These are phyloP conservation scores for Pseudomyrmex flavicornis DNA, from an alignment of 1,140 invertebrate genomes.

Conservation along the genomic window DNA sequence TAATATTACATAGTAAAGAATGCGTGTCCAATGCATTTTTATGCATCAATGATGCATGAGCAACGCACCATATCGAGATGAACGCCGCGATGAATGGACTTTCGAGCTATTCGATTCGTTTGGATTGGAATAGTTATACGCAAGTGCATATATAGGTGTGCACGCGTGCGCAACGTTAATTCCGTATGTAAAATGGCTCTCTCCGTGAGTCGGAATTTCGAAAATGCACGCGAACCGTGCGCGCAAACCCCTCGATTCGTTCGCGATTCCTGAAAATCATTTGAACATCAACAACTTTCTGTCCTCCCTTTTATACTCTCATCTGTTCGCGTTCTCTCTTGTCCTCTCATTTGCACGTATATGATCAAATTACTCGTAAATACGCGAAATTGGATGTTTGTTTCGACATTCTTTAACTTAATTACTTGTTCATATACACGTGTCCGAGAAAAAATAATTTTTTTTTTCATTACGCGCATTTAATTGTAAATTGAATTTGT, in stretches of 20 bases:
- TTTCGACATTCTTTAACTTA: slow-evolving; percentile 48
- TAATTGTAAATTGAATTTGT: slow-evolving; percentile 11
- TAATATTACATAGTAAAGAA: slow-evolving; percentile 19
- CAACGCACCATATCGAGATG: slow-evolving; percentile 45
- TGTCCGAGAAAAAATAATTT: background rate
- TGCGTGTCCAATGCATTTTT: slow-evolving; percentile 44
- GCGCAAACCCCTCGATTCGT: slow-evolving; percentile 43
- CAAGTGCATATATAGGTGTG: slow-evolving; percentile 36
- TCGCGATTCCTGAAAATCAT: slow-evolving; percentile 57
- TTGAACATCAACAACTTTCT: slow-evolving; percentile 52
- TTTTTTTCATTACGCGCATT: slow-evolving; percentile 1
- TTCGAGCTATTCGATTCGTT: slow-evolving; percentile 57
- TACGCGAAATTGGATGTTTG: slow-evolving; percentile 39
- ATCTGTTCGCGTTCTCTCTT: slow-evolving; percentile 26
- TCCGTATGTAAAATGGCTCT: slow-evolving; percentile 55
- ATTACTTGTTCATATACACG: slow-evolving; percentile 25
- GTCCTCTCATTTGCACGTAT: slow-evolving; percentile 42
- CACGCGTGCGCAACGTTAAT: slow-evolving; percentile 58
- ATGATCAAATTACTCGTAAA: slow-evolving; percentile 26
- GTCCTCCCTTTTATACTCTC: background rate
- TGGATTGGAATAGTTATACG: slow-evolving; percentile 58
- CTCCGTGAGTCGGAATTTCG: slow-evolving; percentile 45
- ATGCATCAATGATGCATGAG: slow-evolving; percentile 50
- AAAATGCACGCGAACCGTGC: slow-evolving; percentile 53
- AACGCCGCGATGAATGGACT: slow-evolving; percentile 53